Evolutionary conservation across 1,140 invertebrate species (phyloP), one percentile per base, ranked within the genome.

Genomic region (Copidosoma floridanum): DNA sequence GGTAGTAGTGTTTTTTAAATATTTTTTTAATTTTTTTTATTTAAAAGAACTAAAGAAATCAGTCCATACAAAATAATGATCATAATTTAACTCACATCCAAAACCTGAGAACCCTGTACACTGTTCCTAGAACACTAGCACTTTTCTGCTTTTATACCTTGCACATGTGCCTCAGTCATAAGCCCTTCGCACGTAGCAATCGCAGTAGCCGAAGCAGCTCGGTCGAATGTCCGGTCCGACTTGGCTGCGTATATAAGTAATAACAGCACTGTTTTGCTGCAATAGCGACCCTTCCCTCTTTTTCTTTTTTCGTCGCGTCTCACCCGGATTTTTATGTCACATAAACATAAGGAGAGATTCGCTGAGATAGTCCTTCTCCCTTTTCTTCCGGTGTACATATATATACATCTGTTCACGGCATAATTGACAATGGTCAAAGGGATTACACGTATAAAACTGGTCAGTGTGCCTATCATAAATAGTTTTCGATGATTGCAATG

Each of bases 261-360:
- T 18, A 5, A 5, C 2, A 20, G 8, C n/a, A n/a, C n/a, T n/a
- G n/a, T n/a, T n/a, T n/a, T n/a, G n/a, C 8, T 7, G 21, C 37
- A 29, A 8, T 54, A 18, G 38, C 52, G n/a, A n/a, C 40, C 5
- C 29, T 43, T 54, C 40, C 21, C 51, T 26, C n/a, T 24, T 11
- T 16, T 6, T n/a, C 37, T 37, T 12, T 41, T 7, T 16, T 41
- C 18, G 5, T 57, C 23, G 24, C 16, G 16, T 16, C 24, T 18
- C 68, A 69, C 70, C 72, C 66, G 62, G 70, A 66, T 76, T 77
- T 80, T 80, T 78, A 78, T 78, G 70, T 72, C 68, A 71, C 76
- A 80, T 80, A 80, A 78, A 80, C 78, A 78, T 80, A 76, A 72
- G 73, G n/a, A n/a, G n/a, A n/a, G 73, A 70, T 76, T 77, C 75